A percentile compares a stretch with the other conserved stretches of the same genome.
Evolutionary conservation across 2,888 invertebrate genomes (phyloP).

Genomic region (Idaea straminata): DNA sequence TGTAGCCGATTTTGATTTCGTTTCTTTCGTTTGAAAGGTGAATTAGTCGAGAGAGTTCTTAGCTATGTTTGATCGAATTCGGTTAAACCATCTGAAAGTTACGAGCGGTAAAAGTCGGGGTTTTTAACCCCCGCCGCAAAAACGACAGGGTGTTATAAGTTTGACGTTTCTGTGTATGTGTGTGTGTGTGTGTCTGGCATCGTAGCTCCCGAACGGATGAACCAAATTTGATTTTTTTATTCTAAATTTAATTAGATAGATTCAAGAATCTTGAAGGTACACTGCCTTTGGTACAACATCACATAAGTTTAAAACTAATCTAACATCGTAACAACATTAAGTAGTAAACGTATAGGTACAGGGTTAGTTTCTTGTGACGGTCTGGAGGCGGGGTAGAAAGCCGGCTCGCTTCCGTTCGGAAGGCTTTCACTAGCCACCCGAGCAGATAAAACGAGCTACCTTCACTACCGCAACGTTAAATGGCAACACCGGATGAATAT

Average conservation of each 20-base stretch:
- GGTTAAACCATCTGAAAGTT: too few species aligned
- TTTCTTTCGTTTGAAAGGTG: too few species aligned
- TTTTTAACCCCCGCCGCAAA: too few species aligned
- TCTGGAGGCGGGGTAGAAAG: constrained; percentile 73
- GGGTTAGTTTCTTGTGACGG: constrained; percentile 58
- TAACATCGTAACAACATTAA: constrained; percentile 9
- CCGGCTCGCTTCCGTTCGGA: constrained; percentile 69
- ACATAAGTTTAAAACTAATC: not conserved
- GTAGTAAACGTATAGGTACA: constrained; percentile 22
- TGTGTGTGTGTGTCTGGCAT: too few species aligned
- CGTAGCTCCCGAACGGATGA: too few species aligned
- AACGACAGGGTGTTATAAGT: too few species aligned
- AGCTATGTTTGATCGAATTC: too few species aligned
- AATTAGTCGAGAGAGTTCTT: too few species aligned
- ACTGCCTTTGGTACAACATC: not conserved
- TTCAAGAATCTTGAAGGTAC: not conserved
- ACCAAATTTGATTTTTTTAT: too few species aligned
- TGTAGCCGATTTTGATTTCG: too few species aligned
- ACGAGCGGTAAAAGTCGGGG: too few species aligned
- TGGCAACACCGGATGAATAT: constrained; percentile 42
- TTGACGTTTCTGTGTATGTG: too few species aligned
- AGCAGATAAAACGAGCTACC: constrained; percentile 50
- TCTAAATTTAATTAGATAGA: not conserved
- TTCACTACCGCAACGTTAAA: constrained; percentile 17
- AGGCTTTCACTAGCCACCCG: constrained; percentile 67